These are phyloP conservation scores for Caenorhabditis sp. DNA, from an alignment of 2,888 invertebrate genomes.

Conservation along the genomic window DNA sequence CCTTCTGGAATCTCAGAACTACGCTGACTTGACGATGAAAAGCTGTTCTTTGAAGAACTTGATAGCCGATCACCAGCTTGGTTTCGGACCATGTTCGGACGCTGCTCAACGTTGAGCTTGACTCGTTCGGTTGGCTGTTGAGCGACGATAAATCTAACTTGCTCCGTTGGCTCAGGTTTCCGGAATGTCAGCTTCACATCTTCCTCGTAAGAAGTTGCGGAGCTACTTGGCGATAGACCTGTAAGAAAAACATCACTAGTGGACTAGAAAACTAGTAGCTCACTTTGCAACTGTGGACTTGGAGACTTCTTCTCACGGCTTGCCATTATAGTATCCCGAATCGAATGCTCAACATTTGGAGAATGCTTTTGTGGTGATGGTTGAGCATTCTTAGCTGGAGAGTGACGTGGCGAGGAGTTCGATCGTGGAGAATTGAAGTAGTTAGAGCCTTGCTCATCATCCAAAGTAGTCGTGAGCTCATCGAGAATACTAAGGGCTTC, in stretches of 20 bases:
- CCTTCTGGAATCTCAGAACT: constrained; percentile 13
- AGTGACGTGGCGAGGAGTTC: constrained; percentile 22
- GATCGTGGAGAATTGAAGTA: constrained; percentile 40
- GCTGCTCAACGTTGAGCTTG: constrained; percentile 11
- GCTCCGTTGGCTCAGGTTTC: constrained; percentile 36
- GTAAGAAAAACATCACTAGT: no score
- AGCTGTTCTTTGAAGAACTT: not conserved
- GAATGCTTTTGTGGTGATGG: not conserved
- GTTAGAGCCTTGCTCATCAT: constrained; percentile 67
- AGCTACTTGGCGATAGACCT: constrained; percentile 30
- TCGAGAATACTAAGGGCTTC: constrained; percentile 81
- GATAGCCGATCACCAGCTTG: not conserved
- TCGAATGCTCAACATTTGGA: constrained; percentile 28
- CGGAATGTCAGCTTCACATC: constrained; percentile 34
- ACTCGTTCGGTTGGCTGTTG: constrained; percentile 14
- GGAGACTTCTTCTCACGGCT: constrained; percentile 21
- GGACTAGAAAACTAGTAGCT: not conserved
- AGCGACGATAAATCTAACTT: constrained; percentile 36
- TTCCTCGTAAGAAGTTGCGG: constrained; percentile 15
- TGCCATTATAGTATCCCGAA: constrained; percentile 46
- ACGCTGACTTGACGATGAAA: not conserved
- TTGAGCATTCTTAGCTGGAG: constrained; percentile 12
- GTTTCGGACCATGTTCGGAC: not conserved
- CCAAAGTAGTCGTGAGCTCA: constrained; percentile 76
- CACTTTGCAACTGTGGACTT: constrained; percentile 44